A percentile compares a stretch with the other conserved stretches of the same genome.
These are phyloP conservation scores for Orchesellides sinensis DNA, from an alignment of 2,888 invertebrate species.

Conservation along the genomic window DNA sequence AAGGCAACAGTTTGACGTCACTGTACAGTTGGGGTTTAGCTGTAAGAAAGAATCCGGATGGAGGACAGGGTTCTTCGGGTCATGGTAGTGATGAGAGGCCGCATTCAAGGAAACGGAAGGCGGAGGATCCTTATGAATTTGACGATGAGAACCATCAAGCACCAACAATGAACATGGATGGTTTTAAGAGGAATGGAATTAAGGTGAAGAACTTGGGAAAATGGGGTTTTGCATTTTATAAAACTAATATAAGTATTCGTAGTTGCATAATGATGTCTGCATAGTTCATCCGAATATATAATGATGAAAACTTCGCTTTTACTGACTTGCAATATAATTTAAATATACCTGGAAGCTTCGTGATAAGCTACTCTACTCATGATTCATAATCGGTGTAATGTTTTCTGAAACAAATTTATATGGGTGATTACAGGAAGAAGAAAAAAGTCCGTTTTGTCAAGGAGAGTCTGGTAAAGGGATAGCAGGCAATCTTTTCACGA, in stretches of 20 bases:
- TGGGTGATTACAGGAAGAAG: slow-evolving; percentile 75
- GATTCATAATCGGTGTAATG: too few relatives aligned
- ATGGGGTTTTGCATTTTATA: background rate
- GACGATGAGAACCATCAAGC: slow-evolving; percentile 81
- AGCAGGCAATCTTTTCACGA: slow-evolving; percentile 85
- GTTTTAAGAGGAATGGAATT: slow-evolving; percentile 77
- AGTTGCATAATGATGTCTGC: slow-evolving; percentile 41
- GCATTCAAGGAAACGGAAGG: slow-evolving; percentile 70
- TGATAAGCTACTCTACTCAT: too few relatives aligned
- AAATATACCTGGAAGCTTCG: background rate
- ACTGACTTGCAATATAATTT: background rate
- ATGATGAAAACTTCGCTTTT: slow-evolving; percentile 39
- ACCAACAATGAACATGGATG: slow-evolving; percentile 77
- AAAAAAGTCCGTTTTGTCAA: slow-evolving; percentile 76
- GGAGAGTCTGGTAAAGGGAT: slow-evolving; percentile 78
- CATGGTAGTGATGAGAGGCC: slow-evolving; percentile 54
- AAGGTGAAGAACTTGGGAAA: too few relatives aligned
- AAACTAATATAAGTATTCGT: too few relatives aligned
- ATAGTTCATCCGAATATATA: slow-evolving; percentile 55
- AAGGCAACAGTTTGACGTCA: slow-evolving; percentile 62
- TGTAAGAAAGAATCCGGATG: slow-evolving; percentile 69
- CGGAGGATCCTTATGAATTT: slow-evolving; percentile 86
- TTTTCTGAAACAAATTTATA: too few relatives aligned
- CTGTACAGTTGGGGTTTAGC: slow-evolving; percentile 74
- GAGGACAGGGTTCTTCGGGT: slow-evolving; percentile 9